Evolutionary conservation across 2,888 invertebrate species (phyloP), one percentile per base, ranked within the genome.

Genomic region (Halictus ligatus): DNA sequence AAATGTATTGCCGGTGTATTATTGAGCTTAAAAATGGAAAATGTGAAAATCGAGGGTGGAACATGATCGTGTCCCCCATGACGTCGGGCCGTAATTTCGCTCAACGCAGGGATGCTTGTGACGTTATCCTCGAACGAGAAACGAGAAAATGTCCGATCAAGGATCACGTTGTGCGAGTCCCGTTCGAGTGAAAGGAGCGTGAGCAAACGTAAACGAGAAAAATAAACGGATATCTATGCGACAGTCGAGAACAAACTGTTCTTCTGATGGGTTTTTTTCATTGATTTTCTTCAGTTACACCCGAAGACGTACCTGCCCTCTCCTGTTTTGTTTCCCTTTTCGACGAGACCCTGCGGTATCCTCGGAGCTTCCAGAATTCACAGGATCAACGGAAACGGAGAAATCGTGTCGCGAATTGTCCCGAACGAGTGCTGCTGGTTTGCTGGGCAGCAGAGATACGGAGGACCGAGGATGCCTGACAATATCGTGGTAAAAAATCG

Each of bases 381-480:
- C 50, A 82, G 87, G 35, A 84, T 88, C 64, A 73, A 83, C 12
- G 82, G 86, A 40, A 81, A 85, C 82, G 81, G 89, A 85, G 92
- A 92, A 64, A 80, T 93, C 29, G 21, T 92, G 13, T 91, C 90
- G 67, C 89, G 88, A 80, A 90, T 92, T 35, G 81, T 90, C 58
- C 88, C 92, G 6, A 92, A 93, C 18, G 92, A 93, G 69, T 94
- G 91, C 81, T 93, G 91, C 84, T 94, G 94, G 91, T 85, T 93
- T n/a, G 86, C 91, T 29, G 67, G 77, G 50, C 89, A 83, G 50
- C 73, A 85, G 12, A 81, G 82, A 35, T 83, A 75, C 18, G 78
- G 81, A 15, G 73, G 85, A 15, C 29, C 84, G 18, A 88, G 81
- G 12, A 88, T 87, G 21, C 78, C 90, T 1, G 82, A 91, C 15